phyloP scores from a whole-genome alignment of 2,888 invertebrate genomes.

The Timema podura region DNA sequence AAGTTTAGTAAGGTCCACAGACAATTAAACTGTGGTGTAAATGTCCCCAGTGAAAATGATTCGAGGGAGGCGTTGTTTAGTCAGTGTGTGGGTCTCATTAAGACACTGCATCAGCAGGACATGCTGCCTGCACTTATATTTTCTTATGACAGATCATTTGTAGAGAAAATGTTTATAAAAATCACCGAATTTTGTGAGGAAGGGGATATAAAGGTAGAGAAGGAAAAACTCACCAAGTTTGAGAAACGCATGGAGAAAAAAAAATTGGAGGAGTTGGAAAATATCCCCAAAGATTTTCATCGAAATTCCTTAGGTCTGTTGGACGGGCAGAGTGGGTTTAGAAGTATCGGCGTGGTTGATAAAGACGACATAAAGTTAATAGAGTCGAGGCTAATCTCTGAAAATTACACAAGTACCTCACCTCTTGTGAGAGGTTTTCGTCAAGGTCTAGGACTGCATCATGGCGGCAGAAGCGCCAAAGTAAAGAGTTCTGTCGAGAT shows the following conservation, averaged over 20 bases:
- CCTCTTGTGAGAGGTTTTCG: constrained; percentile 24
- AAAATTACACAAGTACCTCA: constrained; percentile 13
- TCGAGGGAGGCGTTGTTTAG: neutral
- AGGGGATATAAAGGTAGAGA: neutral
- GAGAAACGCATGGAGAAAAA: neutral
- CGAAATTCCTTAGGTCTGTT: neutral
- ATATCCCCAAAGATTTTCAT: neutral
- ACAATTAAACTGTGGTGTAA: neutral
- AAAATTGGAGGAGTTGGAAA: constrained; percentile 4
- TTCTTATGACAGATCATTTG: constrained; percentile 31
- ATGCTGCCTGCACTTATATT: constrained; percentile 35
- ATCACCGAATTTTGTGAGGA: constrained; percentile 17
- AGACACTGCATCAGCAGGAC: constrained; percentile 28
- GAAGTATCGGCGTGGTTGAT: constrained; percentile 30
- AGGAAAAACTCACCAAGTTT: constrained; percentile 8
- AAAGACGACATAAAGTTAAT: constrained; percentile 31
- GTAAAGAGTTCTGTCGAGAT: constrained; percentile 39
- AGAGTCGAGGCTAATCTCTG: constrained; percentile 27
- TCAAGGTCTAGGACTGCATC: constrained; percentile 40
- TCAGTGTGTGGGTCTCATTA: constrained; percentile 23
- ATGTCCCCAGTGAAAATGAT: neutral
- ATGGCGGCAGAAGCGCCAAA: constrained; percentile 41
- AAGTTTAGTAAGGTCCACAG: neutral
- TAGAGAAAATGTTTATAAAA: constrained; percentile 21
- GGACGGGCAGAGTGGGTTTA: constrained; percentile 14